These are phyloP conservation scores for Ophion slaviceki DNA, from an alignment of 2,888 invertebrate genomes.

Conservation along the genomic window DNA sequence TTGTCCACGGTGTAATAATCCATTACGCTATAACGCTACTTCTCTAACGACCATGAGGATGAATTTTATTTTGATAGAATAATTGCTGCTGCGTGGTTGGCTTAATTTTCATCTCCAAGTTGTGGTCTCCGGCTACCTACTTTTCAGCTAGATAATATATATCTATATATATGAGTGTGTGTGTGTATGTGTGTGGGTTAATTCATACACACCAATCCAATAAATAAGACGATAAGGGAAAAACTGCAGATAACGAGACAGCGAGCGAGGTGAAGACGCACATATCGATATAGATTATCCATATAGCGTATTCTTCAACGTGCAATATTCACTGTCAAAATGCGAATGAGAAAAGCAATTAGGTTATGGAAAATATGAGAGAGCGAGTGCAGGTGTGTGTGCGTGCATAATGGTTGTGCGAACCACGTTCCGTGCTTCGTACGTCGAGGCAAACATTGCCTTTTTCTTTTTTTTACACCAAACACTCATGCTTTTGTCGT, in stretches of 20 bases:
- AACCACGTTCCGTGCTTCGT: constrained; percentile 40
- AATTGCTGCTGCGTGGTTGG: constrained; percentile 52
- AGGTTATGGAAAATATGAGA: constrained; percentile 14
- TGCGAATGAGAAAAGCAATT: constrained; percentile 37
- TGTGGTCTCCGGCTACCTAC: constrained; percentile 42
- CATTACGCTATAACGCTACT: constrained; percentile 64
- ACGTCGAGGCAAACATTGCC: constrained; percentile 23
- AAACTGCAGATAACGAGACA: constrained; percentile 3
- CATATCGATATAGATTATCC: constrained; percentile 18
- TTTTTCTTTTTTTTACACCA: constrained; percentile 4
- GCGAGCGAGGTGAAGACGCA: not conserved
- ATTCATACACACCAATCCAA: constrained; percentile 14
- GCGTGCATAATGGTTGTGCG: constrained; percentile 21
- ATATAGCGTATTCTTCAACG: constrained; percentile 23
- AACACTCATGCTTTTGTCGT: not conserved
- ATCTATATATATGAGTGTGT: not conserved
- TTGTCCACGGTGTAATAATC: constrained; percentile 61
- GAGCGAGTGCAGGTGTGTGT: not conserved
- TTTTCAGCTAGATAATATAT: constrained; percentile 29
- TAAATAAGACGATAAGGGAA: constrained; percentile 30
- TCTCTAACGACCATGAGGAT: constrained; percentile 57
- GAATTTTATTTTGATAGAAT: constrained; percentile 33
- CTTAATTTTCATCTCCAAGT: constrained; percentile 51
- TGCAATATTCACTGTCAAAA: constrained; percentile 22
- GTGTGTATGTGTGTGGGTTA: constrained; percentile 11